These are phyloP conservation scores for Heteronetta atricapilla DNA, from an alignment of 2,113 vertebrate genomes.

Conservation along the genomic window DNA sequence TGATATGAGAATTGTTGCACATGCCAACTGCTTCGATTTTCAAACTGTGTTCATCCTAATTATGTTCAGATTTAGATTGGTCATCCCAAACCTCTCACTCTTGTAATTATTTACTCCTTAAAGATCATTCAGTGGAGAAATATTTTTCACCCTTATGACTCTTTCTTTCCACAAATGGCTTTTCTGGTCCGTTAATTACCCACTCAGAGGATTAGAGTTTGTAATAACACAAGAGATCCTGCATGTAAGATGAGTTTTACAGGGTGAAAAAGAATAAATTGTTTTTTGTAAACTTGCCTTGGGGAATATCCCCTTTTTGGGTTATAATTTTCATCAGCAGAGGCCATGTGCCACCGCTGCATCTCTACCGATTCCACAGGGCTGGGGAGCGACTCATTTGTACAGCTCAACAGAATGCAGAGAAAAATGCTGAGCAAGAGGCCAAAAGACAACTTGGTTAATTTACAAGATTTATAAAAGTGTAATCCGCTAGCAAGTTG, in stretches of 20 bases:
- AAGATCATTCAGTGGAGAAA: conserved; percentile 79
- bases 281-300: conserved; percentile 63
- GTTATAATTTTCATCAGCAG: conserved; percentile 47
- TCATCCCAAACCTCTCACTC: conserved; percentile 79
- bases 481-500: not conserved
- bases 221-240: conserved; percentile 73
- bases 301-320: conserved; percentile 54
- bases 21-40: conserved; percentile 74
- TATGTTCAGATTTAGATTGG: conserved; percentile 79
- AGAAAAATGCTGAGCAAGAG: conserved; percentile 65
- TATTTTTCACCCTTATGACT: conserved; percentile 81
- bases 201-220: conserved; percentile 79
- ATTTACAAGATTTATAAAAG: not conserved
- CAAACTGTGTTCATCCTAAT: conserved; percentile 76
- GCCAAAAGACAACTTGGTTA: conserved; percentile 54
- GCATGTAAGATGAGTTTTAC: conserved; percentile 73
- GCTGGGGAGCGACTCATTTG: conserved; percentile 62
- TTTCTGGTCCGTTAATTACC: conserved; percentile 82
- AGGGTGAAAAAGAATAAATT: conserved; percentile 69
- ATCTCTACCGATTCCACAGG: conserved; percentile 43
- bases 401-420: conserved; percentile 50
- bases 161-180: conserved; percentile 78
- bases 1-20: conserved; percentile 76
- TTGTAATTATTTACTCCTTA: conserved; percentile 86
- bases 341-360: conserved; percentile 14